Percentiles rank a stretch among this genome's conserved stretches.
Conservation (phyloP, 2,113 vertebrate species). For the Otus sunia region DNA sequence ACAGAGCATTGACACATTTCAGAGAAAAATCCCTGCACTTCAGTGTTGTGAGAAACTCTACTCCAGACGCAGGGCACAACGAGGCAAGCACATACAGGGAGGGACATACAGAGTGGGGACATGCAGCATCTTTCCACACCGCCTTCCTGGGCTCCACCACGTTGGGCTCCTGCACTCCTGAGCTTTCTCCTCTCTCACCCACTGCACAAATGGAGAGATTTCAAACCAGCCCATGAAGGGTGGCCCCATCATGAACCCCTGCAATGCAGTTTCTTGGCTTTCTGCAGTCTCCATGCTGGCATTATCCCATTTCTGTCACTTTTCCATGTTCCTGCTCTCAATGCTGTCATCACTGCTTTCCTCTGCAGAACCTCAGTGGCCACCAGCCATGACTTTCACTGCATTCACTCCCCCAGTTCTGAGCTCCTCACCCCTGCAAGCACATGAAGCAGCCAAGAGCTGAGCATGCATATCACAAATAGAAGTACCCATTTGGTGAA, state of each 20-base stretch:
- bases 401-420: not conserved
- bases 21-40: not conserved
- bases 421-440: not conserved
- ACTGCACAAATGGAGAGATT: not conserved
- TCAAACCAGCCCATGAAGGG: not conserved
- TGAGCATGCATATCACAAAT: fast-evolving
- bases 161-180: fast-evolving
- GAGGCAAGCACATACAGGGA: fast-evolving
- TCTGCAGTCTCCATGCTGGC: not conserved
- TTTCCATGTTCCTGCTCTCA: not conserved
- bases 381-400: not conserved
- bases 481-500: not conserved
- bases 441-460: not conserved
- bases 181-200: not conserved
- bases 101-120: not conserved
- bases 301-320: not conserved
- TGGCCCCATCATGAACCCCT: not conserved
- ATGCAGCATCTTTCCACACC: fast-evolving
- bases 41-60: fast-evolving
- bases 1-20: not conserved
- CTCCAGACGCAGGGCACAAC: fast-evolving
- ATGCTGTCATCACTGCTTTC: not conserved
- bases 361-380: not conserved
- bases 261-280: not conserved
- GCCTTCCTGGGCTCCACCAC: not conserved